Percentiles rank a stretch among this genome's conserved stretches.
These are phyloP conservation scores for Aphis gossypii DNA, from an alignment of 1,140 invertebrate genomes.

Conservation along the genomic window DNA sequence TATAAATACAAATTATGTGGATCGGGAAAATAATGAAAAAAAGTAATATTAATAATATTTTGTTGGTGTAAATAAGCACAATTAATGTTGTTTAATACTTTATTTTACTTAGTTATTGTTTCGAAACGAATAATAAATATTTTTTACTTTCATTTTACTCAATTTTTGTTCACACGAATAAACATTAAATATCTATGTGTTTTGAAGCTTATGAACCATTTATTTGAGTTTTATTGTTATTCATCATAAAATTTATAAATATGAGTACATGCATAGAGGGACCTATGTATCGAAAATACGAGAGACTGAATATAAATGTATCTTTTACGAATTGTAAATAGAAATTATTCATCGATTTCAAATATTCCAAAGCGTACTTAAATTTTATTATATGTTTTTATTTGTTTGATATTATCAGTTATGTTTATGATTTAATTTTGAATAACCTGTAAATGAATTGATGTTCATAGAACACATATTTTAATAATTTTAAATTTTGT, in stretches of 20 bases:
- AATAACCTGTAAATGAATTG: background rate
- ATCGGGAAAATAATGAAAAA: background rate
- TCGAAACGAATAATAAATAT: background rate
- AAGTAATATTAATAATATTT: background rate
- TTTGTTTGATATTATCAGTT: slow-evolving; percentile 12
- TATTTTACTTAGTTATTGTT: background rate
- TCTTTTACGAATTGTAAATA: background rate
- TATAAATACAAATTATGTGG: background rate
- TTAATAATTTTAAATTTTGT: background rate
- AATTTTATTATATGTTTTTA: background rate
- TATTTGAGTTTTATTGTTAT: slow-evolving; percentile 21
- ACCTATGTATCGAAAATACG: background rate
- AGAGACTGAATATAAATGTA: background rate
- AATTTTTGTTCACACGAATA: background rate
- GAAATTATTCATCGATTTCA: slow-evolving; percentile 12
- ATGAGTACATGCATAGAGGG: background rate
- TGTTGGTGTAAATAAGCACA: background rate
- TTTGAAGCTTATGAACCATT: background rate
- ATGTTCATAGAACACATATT: background rate
- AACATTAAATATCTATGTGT: background rate
- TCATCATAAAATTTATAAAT: background rate
- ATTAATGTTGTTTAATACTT: slow-evolving; percentile 4
- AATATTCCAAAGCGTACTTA: background rate
- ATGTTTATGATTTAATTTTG: slow-evolving; percentile 1
- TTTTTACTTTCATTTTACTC: slow-evolving; percentile 7